Evolutionary conservation across 1,140 invertebrate genomes (phyloP).

Genomic region (Drosophila lowei): DNA sequence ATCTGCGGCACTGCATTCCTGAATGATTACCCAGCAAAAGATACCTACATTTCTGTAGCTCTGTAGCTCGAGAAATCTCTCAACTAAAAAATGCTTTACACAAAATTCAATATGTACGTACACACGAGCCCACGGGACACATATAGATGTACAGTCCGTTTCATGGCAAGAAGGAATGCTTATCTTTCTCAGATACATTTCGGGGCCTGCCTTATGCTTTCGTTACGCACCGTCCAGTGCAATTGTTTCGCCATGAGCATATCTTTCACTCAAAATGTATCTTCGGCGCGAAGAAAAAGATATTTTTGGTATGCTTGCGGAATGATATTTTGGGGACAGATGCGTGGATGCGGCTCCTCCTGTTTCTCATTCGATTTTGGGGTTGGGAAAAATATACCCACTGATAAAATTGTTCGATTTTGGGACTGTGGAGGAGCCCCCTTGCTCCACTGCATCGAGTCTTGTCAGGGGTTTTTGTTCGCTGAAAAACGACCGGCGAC

Average conservation of each 20-base stretch:
- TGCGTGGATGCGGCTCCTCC: slow-evolving; percentile 27
- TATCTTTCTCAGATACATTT: neutral
- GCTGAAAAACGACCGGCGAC: slow-evolving; percentile 1
- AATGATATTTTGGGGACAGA: slow-evolving; percentile 45
- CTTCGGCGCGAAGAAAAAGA: slow-evolving; percentile 31
- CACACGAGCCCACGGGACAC: slow-evolving; percentile 14
- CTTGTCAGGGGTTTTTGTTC: slow-evolving; percentile 8
- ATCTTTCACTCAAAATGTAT: slow-evolving; percentile 48
- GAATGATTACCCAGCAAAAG: slow-evolving; percentile 41
- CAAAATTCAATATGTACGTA: slow-evolving; percentile 33
- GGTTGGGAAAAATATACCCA: neutral
- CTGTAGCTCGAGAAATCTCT: slow-evolving; percentile 34
- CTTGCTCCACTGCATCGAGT: neutral
- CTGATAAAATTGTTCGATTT: no score
- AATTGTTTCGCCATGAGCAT: slow-evolving; percentile 50
- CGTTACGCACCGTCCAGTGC: slow-evolving; percentile 34
- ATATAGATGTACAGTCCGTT: slow-evolving; percentile 33
- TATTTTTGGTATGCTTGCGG: slow-evolving; percentile 37
- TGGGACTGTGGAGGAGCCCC: no score
- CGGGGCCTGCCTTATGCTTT: neutral
- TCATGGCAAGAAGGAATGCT: slow-evolving; percentile 15
- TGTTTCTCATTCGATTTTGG: neutral
- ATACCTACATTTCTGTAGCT: slow-evolving; percentile 34
- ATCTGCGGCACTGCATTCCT: slow-evolving; percentile 35
- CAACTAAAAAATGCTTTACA: slow-evolving; percentile 45